Conservation (phyloP, 2,888 invertebrate species). For the Lasiommata megera region DNA sequence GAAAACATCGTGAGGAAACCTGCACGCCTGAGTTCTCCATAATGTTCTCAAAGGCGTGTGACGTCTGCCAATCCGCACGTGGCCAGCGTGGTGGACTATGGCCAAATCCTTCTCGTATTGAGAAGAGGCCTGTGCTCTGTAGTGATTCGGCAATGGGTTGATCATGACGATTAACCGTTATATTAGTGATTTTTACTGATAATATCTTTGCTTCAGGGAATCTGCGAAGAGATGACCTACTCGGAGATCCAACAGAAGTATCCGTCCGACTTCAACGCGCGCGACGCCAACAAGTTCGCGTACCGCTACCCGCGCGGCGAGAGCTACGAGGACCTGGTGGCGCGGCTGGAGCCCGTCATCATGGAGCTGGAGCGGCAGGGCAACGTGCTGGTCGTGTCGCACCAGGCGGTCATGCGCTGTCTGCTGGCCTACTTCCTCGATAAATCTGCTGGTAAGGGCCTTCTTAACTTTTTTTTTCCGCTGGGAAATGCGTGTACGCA, state of each 20-base stretch:
- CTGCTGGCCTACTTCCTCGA: constrained; percentile 98
- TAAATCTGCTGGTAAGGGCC: constrained; percentile 93
- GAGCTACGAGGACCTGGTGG: constrained; percentile 99
- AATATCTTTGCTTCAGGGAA: constrained; percentile 84
- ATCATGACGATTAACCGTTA: no score
- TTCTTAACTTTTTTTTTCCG: constrained; percentile 11
- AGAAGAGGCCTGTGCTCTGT: no score
- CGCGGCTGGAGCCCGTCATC: constrained; percentile 98
- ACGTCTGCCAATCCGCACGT: no score
- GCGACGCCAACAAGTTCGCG: constrained; percentile 98
- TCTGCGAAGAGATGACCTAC: constrained; percentile 99
- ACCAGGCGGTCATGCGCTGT: constrained; percentile 98
- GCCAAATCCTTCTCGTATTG: no score
- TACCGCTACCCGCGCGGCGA: constrained; percentile 95
- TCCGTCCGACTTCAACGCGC: constrained; percentile 96
- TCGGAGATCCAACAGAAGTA: constrained; percentile 96
- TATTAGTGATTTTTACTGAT: no score
- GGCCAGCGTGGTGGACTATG: no score
- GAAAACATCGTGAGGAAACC: no score
- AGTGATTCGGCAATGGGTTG: no score
- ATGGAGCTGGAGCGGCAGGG: constrained; percentile 99
- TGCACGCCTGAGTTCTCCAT: no score
- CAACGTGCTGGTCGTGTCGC: constrained; percentile 97
- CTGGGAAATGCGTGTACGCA: no score
- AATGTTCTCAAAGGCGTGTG: no score